Evolutionary conservation across 37 sponge, comb jelly and placozoan species (phyloP).

Genomic region (Ephydatia muelleri): DNA sequence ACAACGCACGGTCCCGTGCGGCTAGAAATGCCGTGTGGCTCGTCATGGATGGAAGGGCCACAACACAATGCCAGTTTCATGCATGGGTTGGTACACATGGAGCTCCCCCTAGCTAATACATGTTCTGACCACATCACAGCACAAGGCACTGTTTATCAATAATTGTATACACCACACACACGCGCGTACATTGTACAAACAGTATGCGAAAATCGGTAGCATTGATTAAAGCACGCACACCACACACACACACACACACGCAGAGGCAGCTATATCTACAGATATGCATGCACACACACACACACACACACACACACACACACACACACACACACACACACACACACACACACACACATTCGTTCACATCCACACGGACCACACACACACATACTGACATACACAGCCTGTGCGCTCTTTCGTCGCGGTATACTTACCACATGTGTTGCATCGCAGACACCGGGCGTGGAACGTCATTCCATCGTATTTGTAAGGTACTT

Average conservation of each 20-base stretch:
- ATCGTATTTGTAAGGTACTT: conserved; percentile 51
- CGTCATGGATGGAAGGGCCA: background rate
- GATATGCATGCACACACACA: conserved; percentile 26
- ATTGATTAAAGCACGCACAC: conserved; percentile 8
- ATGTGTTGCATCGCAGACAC: conserved; percentile 51
- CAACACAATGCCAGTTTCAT: background rate
- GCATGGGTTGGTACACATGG: background rate
- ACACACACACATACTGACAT: conserved; percentile 6
- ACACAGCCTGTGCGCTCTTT: background rate
- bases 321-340: conserved; percentile 10
- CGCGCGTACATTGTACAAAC: background rate
- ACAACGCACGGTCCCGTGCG: background rate
- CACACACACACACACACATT: background rate
- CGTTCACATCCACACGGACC: background rate
- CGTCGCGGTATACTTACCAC: conserved; percentile 43
- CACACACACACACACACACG: conserved; percentile 19
- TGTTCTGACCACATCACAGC: background rate
- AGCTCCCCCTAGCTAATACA: background rate
- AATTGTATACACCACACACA: background rate
- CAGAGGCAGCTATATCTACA: conserved; percentile 11
- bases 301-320: conserved; percentile 38
- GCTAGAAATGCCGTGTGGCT: background rate
- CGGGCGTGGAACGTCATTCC: conserved; percentile 63
- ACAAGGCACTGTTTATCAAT: background rate
- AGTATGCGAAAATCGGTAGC: background rate